phyloP scores from a whole-genome alignment of 2,113 vertebrate genomes.

The Indri indri region DNA sequence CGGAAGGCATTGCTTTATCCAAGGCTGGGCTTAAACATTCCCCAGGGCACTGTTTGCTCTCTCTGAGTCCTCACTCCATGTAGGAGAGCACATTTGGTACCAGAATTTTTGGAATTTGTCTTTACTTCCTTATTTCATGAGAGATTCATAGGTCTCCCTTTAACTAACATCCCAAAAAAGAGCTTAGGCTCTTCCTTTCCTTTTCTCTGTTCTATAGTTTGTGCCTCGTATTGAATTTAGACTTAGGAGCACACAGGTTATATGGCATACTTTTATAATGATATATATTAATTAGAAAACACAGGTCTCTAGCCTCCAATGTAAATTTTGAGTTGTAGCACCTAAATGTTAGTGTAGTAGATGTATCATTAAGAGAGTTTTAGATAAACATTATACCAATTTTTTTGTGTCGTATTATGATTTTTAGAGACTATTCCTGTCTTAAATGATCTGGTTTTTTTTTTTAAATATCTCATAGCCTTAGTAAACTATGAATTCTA shows the following conservation, averaged over 20 bases:
- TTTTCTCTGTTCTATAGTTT: constrained; percentile 21
- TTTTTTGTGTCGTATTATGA: constrained; percentile 2
- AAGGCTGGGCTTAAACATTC: not conserved
- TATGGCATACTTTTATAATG: not conserved
- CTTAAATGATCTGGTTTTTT: not conserved
- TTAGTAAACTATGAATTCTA: not conserved
- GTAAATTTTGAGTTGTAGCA: constrained; percentile 7
- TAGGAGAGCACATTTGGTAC: not conserved
- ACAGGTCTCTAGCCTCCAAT: not conserved
- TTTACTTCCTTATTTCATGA: not conserved
- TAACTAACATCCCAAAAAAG: not conserved
- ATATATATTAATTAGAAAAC: not conserved
- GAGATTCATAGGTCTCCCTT: not conserved
- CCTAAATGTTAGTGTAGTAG: not conserved
- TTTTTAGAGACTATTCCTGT: not conserved
- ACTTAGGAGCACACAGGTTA: not conserved
- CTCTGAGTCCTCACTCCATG: not conserved
- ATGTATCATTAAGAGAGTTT: not conserved
- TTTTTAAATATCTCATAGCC: not conserved
- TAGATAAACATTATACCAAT: not conserved
- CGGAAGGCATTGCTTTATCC: not conserved
- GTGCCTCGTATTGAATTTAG: not conserved
- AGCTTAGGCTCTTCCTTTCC: not conserved
- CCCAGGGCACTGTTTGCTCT: not conserved
- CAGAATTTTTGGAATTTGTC: not conserved